Conservation (phyloP, 2,888 invertebrate genomes). For the Leptodirus hochenwartii region DNA sequence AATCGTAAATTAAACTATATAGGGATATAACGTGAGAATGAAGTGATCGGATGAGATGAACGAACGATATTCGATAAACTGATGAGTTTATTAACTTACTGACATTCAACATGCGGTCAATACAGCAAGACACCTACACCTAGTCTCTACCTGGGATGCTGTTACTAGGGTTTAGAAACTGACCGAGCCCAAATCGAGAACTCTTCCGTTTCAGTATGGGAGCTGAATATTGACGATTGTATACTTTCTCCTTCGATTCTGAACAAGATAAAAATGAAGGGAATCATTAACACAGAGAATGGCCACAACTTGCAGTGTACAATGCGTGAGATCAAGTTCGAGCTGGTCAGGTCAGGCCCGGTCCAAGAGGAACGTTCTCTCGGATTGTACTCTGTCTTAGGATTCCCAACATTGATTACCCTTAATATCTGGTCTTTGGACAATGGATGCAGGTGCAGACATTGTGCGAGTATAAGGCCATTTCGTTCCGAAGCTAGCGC, state of each 20-base stretch:
- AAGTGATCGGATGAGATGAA: not conserved
- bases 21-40: not conserved
- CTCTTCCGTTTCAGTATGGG: conserved; percentile 88
- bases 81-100: conserved; percentile 13
- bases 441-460: conserved; percentile 78
- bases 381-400: not conserved
- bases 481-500: conserved; percentile 78
- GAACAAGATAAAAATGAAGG: conserved; percentile 12
- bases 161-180: conserved; percentile 52
- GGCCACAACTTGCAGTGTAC: too few relatives aligned
- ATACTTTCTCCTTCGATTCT: conserved; percentile 61
- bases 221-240: conserved; percentile 84
- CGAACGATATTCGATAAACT: too few relatives aligned
- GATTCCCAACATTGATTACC: conserved; percentile 16
- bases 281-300: too few relatives aligned
- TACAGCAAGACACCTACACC: conserved; percentile 29
- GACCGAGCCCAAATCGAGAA: conserved; percentile 78
- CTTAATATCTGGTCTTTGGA: conserved; percentile 55
- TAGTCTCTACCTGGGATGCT: conserved; percentile 39
- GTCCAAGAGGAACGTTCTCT: too few relatives aligned
- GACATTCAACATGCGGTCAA: conserved; percentile 20
- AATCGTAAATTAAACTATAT: not conserved
- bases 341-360: too few relatives aligned
- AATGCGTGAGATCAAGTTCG: too few relatives aligned
- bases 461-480: conserved; percentile 91